These are phyloP conservation scores for Pristiophorus japonicus DNA, from an alignment of 2,113 vertebrate species.

Conservation along the genomic window DNA sequence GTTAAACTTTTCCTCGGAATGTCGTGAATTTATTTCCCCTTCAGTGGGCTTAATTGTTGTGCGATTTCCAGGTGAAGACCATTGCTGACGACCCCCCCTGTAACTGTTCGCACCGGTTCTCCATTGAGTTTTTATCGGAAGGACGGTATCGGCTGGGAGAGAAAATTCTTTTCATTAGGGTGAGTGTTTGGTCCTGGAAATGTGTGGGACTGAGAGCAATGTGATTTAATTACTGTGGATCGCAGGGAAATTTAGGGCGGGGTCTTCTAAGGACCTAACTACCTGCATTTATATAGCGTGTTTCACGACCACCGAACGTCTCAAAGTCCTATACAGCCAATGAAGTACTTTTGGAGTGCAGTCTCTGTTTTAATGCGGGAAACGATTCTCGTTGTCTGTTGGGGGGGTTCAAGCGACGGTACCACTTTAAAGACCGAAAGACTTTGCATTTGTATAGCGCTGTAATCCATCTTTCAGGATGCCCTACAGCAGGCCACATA, in stretches of 20 bases:
- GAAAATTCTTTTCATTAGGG: constrained; percentile 95
- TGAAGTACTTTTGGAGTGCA: too few species aligned
- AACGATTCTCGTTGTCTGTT: too few species aligned
- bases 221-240: not conserved
- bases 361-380: too few species aligned
- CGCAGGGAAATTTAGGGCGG: not conserved
- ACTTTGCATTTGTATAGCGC: too few species aligned
- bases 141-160: constrained; percentile 90
- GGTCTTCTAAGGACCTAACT: not conserved
- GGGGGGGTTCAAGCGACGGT: too few species aligned
- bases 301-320: too few species aligned
- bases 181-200: constrained; percentile 55
- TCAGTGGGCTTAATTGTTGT: not conserved
- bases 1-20: not conserved
- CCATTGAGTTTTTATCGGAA: constrained; percentile 94
- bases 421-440: not conserved
- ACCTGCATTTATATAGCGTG: too few species aligned
- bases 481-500: too few species aligned
- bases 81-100: constrained; percentile 83
- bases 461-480: not conserved
- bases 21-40: not conserved
- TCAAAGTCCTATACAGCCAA: too few species aligned
- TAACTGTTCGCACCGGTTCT: constrained; percentile 86
- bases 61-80: constrained; percentile 67
- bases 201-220: not conserved